Percentiles rank a stretch among this genome's conserved stretches.
Conservation (phyloP, 1,140 invertebrate species). For the Araneus ventricosus region DNA sequence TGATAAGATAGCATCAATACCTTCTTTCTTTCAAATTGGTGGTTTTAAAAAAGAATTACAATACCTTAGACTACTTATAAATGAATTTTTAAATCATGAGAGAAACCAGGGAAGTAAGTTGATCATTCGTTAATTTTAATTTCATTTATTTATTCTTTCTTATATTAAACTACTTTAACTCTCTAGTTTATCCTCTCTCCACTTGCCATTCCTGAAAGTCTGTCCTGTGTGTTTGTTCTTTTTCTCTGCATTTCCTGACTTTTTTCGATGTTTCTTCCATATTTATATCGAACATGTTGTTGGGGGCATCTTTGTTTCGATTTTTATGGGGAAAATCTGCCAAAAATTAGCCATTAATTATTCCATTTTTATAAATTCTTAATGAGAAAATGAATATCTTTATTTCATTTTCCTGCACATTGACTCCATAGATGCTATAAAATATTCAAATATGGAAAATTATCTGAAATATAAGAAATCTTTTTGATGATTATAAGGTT, state of each 20-base stretch:
- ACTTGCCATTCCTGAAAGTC: not conserved
- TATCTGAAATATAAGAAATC: too few species aligned
- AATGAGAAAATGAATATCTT: too few species aligned
- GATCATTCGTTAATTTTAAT: not conserved
- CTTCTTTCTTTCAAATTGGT: not conserved
- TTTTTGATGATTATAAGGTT: too few species aligned
- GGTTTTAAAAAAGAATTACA: conserved; percentile 10
- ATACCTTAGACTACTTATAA: conserved; percentile 1
- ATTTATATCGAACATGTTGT: not conserved
- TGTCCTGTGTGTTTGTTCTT: not conserved
- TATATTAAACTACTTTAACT: not conserved
- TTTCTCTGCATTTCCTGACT: not conserved
- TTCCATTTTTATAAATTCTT: too few species aligned
- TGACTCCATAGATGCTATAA: too few species aligned
- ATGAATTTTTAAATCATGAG: not conserved
- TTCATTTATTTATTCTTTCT: not conserved
- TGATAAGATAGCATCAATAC: not conserved
- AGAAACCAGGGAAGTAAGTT: not conserved
- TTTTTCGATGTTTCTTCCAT: not conserved
- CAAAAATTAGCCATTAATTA: too few species aligned
- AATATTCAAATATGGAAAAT: too few species aligned
- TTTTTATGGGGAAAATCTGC: too few species aligned
- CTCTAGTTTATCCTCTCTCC: not conserved
- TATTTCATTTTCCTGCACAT: too few species aligned
- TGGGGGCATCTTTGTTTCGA: too few species aligned